phyloP scores from a whole-genome alignment of 35 echinoderm and acorn worm species.

The Strongylocentrotus purpuratus region DNA sequence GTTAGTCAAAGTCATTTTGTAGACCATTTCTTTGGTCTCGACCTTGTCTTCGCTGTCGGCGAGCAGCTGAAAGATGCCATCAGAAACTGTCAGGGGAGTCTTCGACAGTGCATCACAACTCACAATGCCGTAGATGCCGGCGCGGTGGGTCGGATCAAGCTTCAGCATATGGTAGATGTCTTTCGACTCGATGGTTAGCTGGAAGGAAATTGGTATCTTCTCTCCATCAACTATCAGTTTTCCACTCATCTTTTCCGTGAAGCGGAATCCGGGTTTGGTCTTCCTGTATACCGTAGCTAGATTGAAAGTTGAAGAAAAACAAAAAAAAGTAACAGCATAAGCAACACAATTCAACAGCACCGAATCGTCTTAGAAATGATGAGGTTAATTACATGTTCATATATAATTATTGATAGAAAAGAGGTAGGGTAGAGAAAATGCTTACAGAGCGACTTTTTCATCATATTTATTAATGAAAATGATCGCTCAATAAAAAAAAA shows the following conservation, averaged over 20 bases:
- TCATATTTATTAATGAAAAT: too few relatives aligned
- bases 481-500: too few relatives aligned
- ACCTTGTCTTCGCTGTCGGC: conserved; percentile 60
- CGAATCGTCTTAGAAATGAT: conserved; percentile 35
- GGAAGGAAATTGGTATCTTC: conserved; percentile 45
- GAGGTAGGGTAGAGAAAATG: too few relatives aligned
- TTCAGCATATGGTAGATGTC: conserved; percentile 67
- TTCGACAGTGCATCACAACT: conserved; percentile 65
- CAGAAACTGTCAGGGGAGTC: conserved; percentile 61
- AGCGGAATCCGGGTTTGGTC: conserved; percentile 77
- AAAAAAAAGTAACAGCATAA: background rate
- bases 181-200: conserved; percentile 71
- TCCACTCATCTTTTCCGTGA: conserved; percentile 69
- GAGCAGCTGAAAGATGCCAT: conserved; percentile 71
- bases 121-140: conserved; percentile 68
- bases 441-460: too few relatives aligned
- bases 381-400: too few relatives aligned
- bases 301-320: background rate
- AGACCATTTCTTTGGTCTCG: conserved; percentile 74
- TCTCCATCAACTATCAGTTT: conserved; percentile 50
- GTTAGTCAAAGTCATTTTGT: conserved; percentile 70
- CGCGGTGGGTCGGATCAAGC: conserved; percentile 50
- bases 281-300: conserved; percentile 41
- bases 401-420: too few relatives aligned
- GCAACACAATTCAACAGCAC: background rate